Evolutionary conservation across 2,797 vertebrate genomes (phyloP), one percentile per base, ranked within the genome.

Genomic region (Pseudochaenichthys georgianus): DNA sequence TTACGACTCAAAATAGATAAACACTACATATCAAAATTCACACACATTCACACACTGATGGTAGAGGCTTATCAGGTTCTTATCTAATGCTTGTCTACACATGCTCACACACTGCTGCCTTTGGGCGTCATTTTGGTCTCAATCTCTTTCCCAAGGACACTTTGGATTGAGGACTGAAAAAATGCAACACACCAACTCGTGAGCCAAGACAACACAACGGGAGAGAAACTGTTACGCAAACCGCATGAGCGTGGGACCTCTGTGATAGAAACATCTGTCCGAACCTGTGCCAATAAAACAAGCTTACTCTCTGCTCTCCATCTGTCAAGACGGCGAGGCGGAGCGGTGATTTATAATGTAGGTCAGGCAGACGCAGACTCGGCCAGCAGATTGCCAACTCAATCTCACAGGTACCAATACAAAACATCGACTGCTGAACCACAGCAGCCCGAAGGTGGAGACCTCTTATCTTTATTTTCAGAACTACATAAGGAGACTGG

Each of bases 261-360:
- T 50, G 54, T 54, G 75, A 74, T 42, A 38, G 52, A 75, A 78
- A 82, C 68, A 78, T 80, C 67, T 73, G 74, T 75, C 58, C 23
- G 34, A 70, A 85, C 85, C 70, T 78, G 81, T 63, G 85, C 82
- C 84, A 82, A 84, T 79, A 53, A 80, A 53, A 80, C 58, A 62
- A 69, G 84, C 83, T 88, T 79, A 81, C 67, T 83, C 55, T 79
- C 46, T 8, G 3, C 58, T 41, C 43, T 54, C 84, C 88, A 88
- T 89, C 88, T 88, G 90, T 82, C 64, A 65, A 86, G 77, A 80
- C 23, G 1, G 34, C 43, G 0, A 28, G 41, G 41, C 31, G 2
- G 53, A 61, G 66, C 48, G 0, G 41, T 46, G 78, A 55, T 81
- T 80, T 66, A 31, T 61, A 70, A 89, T 81, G 80, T 87, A 75